Evolutionary conservation across 92 coral and sea anemone species (phyloP), one percentile per base, ranked within the genome.

Genomic region (Umimayanthus chanpuru): DNA sequence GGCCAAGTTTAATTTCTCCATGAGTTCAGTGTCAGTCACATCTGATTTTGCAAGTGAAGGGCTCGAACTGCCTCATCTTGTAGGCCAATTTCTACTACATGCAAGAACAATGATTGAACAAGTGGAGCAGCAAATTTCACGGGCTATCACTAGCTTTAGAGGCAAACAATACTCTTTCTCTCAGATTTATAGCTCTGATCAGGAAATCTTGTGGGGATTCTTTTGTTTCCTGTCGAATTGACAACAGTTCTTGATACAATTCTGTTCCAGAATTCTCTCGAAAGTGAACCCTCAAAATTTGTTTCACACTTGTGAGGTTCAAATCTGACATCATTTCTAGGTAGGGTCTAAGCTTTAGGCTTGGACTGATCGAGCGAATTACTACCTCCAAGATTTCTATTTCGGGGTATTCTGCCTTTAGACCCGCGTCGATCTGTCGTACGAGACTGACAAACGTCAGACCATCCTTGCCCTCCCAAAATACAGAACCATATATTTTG

Each of bases 211-310:
- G 96, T 0, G 91, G 91, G 6, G 92, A 83, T 56, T 89, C 92
- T 25, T 86, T 88, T 56, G 92, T 74, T 29, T 88, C 87, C 67
- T 91, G 92, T 70, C 76, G 71, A 41, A 81, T 20, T 58, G 88
- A 80, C 44, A 92, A 89, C 18, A 93, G 92, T 91, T 91, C 94
- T 86, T 93, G n/a, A n/a, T n/a, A n/a, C n/a, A n/a, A n/a, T n/a
- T n/a, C n/a, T n/a, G n/a, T n/a, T n/a, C n/a, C n/a, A n/a, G 91
- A 68, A 81, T 55, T 36, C 4, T 66, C 72, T 66, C 72, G 23
- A 2, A 66, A 66, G 28, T 66, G 72, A 66, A 18, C 72, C 11
- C 72, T 66, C 4, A 66, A 78, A 28, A 92, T 92, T 55, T 88
- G 90, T 3, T 80, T 90, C 29, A 90, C 68, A 47, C 77, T 90